A percentile compares a stretch with the other conserved stretches of the same genome.
Evolutionary conservation across 2,888 invertebrate genomes (phyloP).

Genomic region (Empis livida): DNA sequence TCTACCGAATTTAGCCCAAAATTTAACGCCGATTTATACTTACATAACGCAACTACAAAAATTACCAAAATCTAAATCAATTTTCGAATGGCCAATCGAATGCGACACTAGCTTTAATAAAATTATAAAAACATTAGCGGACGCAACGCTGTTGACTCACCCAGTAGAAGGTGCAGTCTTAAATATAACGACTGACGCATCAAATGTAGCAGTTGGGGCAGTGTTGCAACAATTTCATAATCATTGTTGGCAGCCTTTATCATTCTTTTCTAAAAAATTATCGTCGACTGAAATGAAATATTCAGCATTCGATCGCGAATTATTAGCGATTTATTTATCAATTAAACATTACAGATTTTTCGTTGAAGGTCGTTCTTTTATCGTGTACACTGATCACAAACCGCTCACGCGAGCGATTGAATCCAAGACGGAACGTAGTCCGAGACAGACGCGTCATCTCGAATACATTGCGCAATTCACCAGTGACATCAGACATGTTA

Average conservation of each 20-base stretch:
- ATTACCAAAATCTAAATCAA: neutral
- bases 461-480: slow-evolving; percentile 16
- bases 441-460: slow-evolving; percentile 23
- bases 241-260: slow-evolving; percentile 16
- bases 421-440: slow-evolving; percentile 19
- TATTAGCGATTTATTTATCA: slow-evolving; percentile 1
- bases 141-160: slow-evolving; percentile 22
- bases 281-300: slow-evolving; percentile 2
- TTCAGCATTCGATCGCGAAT: slow-evolving; percentile 4
- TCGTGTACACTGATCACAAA: slow-evolving; percentile 18
- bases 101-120: neutral
- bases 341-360: slow-evolving; percentile 27
- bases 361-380: slow-evolving; percentile 23
- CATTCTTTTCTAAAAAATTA: slow-evolving; percentile 3
- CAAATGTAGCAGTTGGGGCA: slow-evolving; percentile 26
- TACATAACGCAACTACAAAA: neutral
- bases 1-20: slow-evolving; percentile 2
- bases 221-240: slow-evolving; percentile 22
- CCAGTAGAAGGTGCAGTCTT: slow-evolving; percentile 19
- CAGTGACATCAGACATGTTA: slow-evolving; percentile 3
- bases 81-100: neutral
- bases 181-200: slow-evolving; percentile 19
- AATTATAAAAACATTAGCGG: slow-evolving; percentile 5
- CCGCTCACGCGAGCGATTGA: slow-evolving; percentile 22
- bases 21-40: slow-evolving; percentile 2